Evolutionary conservation across 2,113 vertebrate species (phyloP), one percentile per base, ranked within the genome.

Genomic region (Daboia siamensis): DNA sequence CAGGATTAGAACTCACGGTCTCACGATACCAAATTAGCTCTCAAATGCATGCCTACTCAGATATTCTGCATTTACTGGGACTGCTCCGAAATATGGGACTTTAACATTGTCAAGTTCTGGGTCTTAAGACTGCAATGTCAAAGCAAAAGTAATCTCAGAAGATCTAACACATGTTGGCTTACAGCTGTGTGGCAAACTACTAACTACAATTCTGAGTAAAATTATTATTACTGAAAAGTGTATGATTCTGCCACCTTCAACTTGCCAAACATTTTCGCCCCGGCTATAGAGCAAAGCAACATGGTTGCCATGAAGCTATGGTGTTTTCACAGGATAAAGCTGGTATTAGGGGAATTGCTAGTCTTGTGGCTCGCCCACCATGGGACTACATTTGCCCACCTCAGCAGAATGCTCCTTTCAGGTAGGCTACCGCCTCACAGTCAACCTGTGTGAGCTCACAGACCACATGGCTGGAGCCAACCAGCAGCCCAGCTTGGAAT

Each of bases 301-400:
- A 55, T 55, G 3, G 39, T 26, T 55, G 93, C 74, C 88, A 61
- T 61, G 74, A 86, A 46, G 92, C 55, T 90, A 61, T 51, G 54
- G 88, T 88, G 55, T 15, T 92, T 86, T 86, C 88, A 86, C 56
- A 88, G 29, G 87, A 90, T 90, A 89, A 90, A 89, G 84, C 55
- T 93, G 94, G 84, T 7, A 69, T 85, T 84, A 88, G 74, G 55
- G 90, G 90, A 94, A 89, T 64, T 86, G 93, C 93, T 92, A 87
- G 94, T 92, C 94, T 92, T 84, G 52, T 57, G 91, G 92, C 94
- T 91, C 90, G 80, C 90, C 90, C 54, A 94, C 91, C 93, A 90
- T 90, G 3, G 84, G 0, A 51, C 54, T 51, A n/a, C 26, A 0
- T 21, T 11, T 39, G 87, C 80, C 84, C 86, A 6, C 21, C 57